Evolutionary conservation across 2,797 vertebrate species (phyloP).

Genomic region (Chiroxiphia lanceolata): DNA sequence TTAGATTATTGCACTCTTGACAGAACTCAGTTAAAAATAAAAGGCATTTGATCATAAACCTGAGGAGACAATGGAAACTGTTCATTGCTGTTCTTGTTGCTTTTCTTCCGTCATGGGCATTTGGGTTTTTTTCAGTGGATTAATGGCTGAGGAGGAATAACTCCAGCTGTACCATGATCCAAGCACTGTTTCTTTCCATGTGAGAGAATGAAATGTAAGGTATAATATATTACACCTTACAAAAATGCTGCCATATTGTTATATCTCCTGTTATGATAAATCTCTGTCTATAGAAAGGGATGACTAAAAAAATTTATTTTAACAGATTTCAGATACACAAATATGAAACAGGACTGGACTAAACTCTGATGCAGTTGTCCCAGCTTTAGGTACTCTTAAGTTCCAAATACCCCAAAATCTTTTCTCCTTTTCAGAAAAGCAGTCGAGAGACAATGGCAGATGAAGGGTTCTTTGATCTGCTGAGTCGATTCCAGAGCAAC

Average conservation of each 20-base stretch:
- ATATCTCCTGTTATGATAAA: not conserved
- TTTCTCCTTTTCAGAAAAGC: slow-evolving; percentile 76
- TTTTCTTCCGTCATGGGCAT: not conserved
- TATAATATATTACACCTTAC: not conserved
- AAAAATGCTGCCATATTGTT: not conserved
- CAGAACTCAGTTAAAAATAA: not conserved
- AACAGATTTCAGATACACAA: not conserved
- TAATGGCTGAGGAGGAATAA: not conserved
- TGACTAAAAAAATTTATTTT: not conserved
- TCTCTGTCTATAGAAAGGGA: not conserved
- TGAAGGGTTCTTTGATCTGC: slow-evolving; percentile 94
- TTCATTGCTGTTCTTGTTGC: not conserved
- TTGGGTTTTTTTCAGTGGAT: not conserved
- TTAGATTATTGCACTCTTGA: not conserved
- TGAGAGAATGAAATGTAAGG: not conserved
- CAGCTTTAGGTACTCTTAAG: not conserved
- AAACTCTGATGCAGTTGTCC: not conserved
- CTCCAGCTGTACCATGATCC: not conserved
- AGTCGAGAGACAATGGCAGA: slow-evolving; percentile 85
- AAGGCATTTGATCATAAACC: not conserved
- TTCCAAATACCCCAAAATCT: not conserved
- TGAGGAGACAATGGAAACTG: not conserved
- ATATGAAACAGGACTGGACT: not conserved
- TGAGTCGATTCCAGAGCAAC: slow-evolving; percentile 96
- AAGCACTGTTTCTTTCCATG: not conserved